Percentiles rank a stretch among this genome's conserved stretches.
Conservation (phyloP, 2,113 vertebrate species). For the Chlorodrepanis virens region DNA sequence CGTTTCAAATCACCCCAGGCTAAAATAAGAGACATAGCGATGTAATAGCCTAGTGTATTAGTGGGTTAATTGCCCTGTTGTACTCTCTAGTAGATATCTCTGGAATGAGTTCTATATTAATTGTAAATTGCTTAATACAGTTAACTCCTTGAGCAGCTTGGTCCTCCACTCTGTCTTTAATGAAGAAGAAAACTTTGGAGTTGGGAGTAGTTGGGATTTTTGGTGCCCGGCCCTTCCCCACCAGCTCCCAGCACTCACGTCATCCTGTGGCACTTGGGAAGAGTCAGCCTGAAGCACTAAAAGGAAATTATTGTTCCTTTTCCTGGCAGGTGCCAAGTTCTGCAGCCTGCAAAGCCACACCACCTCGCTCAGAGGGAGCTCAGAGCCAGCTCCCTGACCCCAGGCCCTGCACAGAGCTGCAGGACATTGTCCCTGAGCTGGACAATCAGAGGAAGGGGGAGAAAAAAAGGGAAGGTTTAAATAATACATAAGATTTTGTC, state of each 20-base stretch:
- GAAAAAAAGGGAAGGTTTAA: neutral
- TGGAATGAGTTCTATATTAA: constrained; percentile 85
- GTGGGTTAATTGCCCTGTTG: constrained; percentile 88
- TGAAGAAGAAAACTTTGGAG: constrained; percentile 45
- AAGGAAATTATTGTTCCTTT: neutral
- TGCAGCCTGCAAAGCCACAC: neutral
- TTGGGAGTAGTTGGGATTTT: constrained; percentile 27
- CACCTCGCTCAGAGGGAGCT: accelerated
- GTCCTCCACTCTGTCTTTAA: neutral
- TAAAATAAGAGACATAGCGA: constrained; percentile 86
- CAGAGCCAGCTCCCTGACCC: neutral
- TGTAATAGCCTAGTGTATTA: constrained; percentile 87
- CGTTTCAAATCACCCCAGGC: constrained; percentile 86
- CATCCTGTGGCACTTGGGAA: neutral
- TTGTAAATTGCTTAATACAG: constrained; percentile 82
- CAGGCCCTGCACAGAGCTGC: accelerated
- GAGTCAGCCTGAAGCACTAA: neutral
- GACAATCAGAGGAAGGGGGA: accelerated
- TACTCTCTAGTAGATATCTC: constrained; percentile 83
- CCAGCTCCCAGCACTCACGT: accelerated
- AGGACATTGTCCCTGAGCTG: accelerated
- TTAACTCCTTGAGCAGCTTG: constrained; percentile 77
- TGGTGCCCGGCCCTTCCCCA: neutral
- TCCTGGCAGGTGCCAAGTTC: neutral
- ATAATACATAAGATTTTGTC: neutral